These are phyloP conservation scores for Daktulosphaira vitifoliae DNA, from an alignment of 1,140 invertebrate genomes.

Conservation along the genomic window DNA sequence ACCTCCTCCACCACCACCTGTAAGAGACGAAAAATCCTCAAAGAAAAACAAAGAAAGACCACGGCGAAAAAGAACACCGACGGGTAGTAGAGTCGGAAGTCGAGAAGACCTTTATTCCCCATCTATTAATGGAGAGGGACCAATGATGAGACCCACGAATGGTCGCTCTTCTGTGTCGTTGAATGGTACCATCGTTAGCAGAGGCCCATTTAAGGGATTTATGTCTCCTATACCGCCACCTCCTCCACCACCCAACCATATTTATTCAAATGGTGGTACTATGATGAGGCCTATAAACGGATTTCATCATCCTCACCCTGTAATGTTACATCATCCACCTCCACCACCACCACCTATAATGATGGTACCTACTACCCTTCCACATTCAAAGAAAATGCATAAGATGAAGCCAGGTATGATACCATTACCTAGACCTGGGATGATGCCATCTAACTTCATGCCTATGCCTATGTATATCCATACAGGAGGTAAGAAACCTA, in stretches of 20 bases:
- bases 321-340: conserved; percentile 41
- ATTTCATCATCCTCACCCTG: conserved; percentile 35
- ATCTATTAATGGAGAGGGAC: conserved; percentile 43
- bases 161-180: conserved; percentile 37
- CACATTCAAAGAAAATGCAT: conserved; percentile 41
- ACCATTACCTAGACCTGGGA: conserved; percentile 38
- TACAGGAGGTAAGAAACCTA: conserved; percentile 40
- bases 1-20: conserved; percentile 51
- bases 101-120: conserved; percentile 47
- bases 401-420: conserved; percentile 38
- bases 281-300: conserved; percentile 40
- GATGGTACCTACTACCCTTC: conserved; percentile 40
- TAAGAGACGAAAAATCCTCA: conserved; percentile 51
- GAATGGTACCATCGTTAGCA: conserved; percentile 43
- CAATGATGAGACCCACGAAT: conserved; percentile 41
- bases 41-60: conserved; percentile 44
- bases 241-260: conserved; percentile 41
- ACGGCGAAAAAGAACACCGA: conserved; percentile 20
- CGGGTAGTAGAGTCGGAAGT: conserved; percentile 41
- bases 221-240: conserved; percentile 25
- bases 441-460: conserved; percentile 43
- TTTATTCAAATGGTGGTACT: conserved; percentile 42
- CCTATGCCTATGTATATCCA: conserved; percentile 44
- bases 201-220: conserved; percentile 38
- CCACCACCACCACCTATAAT: conserved; percentile 37